Percentiles rank a stretch among this genome's conserved stretches.
These are phyloP conservation scores for Zapornia atra DNA, from an alignment of 2,113 vertebrate species.

Conservation along the genomic window DNA sequence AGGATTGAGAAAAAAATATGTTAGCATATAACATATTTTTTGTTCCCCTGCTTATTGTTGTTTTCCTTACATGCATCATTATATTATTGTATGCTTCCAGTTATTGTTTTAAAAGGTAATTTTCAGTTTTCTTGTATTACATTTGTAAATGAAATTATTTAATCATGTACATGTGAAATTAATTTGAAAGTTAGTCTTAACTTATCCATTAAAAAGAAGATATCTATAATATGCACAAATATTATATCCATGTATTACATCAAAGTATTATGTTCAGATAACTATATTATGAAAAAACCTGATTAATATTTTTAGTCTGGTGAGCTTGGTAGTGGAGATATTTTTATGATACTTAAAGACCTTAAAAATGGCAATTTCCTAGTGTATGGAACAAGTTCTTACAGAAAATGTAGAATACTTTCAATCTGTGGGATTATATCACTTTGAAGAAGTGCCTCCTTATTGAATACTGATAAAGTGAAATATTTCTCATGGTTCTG, in stretches of 20 bases:
- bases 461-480: background rate
- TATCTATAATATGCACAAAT: background rate
- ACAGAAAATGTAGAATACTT: background rate
- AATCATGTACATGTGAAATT: background rate
- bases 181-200: background rate
- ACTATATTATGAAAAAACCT: background rate
- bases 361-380: background rate
- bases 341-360: background rate
- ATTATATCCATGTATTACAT: too few species aligned
- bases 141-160: background rate
- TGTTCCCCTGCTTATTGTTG: background rate
- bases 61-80: background rate
- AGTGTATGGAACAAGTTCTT: accelerated
- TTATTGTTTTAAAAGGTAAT: background rate
- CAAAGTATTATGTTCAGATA: too few species aligned
- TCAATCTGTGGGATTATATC: background rate
- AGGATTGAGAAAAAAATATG: accelerated
- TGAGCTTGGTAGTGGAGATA: background rate
- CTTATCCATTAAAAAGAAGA: background rate
- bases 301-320: background rate
- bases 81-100: background rate
- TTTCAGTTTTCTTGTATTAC: background rate
- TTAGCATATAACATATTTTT: background rate
- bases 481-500: background rate
- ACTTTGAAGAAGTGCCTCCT: background rate